These are phyloP conservation scores for Physocephala rufipes DNA, from an alignment of 2,888 invertebrate genomes.

Conservation along the genomic window DNA sequence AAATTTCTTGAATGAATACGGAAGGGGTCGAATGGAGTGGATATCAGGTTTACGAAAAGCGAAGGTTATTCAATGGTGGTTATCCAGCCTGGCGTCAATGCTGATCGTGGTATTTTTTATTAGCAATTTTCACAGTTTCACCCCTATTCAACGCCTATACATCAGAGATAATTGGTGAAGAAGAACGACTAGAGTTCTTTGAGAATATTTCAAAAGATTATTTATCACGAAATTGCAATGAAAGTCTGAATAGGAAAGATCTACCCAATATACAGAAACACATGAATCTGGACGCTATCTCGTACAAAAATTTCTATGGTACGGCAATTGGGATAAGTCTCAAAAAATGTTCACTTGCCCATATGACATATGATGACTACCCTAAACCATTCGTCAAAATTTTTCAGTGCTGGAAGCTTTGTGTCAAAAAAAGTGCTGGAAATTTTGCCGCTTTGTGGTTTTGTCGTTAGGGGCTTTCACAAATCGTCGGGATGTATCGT, in stretches of 20 bases:
- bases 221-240: conserved; percentile 45
- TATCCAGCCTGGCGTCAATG: no score
- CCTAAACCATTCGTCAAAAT: conserved; percentile 23
- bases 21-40: no score
- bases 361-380: neutral
- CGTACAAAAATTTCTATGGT: conserved; percentile 56
- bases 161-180: no score
- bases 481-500: no score
- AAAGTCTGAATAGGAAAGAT: conserved; percentile 48
- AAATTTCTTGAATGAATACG: no score
- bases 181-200: no score
- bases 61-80: no score
- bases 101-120: no score
- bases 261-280: conserved; percentile 48
- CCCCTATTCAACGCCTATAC: no score
- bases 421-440: conserved; percentile 22
- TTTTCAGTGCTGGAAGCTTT: conserved; percentile 42
- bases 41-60: no score
- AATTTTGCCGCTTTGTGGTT: no score
- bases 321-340: conserved; percentile 57
- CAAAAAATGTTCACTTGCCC: conserved; percentile 27
- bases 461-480: no score
- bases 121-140: neutral
- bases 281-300: conserved; percentile 48
- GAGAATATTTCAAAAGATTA: conserved; percentile 53